Conservation (phyloP, 2,888 invertebrate genomes). For the Tipula helvola region DNA sequence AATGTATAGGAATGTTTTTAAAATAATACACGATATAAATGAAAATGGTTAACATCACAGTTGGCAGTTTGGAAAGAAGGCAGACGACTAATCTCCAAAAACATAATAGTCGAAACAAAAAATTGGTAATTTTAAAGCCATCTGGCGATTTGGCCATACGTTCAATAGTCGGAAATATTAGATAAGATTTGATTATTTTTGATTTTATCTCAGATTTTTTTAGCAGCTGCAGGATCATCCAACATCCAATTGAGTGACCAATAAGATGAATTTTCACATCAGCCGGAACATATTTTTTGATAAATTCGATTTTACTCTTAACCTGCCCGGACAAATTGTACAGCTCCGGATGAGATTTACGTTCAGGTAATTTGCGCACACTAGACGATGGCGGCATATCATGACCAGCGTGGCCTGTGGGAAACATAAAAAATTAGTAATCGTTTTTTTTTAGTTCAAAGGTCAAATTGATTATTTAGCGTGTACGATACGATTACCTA, state of each 20-base stretch:
- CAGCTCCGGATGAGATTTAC: constrained; percentile 43
- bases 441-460: background rate
- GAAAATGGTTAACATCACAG: constrained; percentile 37
- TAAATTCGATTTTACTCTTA: constrained; percentile 61
- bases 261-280: constrained; percentile 66
- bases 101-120: constrained; percentile 41
- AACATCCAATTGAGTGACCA: constrained; percentile 85
- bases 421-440: background rate
- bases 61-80: constrained; percentile 44
- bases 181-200: constrained; percentile 48
- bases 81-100: constrained; percentile 37
- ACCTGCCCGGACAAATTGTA: constrained; percentile 70
- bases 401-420: constrained; percentile 61
- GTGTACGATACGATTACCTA: constrained; percentile 40
- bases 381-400: constrained; percentile 48
- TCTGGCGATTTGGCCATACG: constrained; percentile 62
- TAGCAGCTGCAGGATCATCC: constrained; percentile 64
- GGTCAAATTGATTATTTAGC: background rate
- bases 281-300: constrained; percentile 56
- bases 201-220: constrained; percentile 43
- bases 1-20: constrained; percentile 39
- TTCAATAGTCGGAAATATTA: constrained; percentile 82
- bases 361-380: constrained; percentile 36
- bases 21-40: constrained; percentile 43
- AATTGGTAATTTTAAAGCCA: constrained; percentile 54